Percentiles rank a stretch among this genome's conserved stretches.
Evolutionary conservation across 2,797 vertebrate species (phyloP).

Genomic region (Psittacula derbiana): DNA sequence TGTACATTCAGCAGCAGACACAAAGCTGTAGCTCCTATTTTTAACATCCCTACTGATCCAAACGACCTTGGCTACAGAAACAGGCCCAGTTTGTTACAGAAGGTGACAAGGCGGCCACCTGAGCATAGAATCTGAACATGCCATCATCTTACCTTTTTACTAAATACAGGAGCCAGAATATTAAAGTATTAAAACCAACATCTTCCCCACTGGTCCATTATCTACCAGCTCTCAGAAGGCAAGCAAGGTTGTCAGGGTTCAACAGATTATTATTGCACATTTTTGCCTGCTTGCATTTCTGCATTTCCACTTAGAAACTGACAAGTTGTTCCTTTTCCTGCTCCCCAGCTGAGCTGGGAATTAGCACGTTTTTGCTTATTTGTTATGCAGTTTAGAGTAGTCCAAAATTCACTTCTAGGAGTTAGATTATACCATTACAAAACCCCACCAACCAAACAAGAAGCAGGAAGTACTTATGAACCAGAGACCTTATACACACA

Average conservation of each 20-base stretch:
- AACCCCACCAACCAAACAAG: background rate
- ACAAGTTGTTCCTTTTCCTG: background rate
- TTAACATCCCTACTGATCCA: background rate
- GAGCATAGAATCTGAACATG: background rate
- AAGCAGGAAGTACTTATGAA: background rate
- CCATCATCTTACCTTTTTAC: background rate
- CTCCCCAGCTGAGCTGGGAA: background rate
- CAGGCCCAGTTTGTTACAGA: background rate
- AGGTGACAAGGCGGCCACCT: background rate
- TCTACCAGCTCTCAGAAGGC: background rate
- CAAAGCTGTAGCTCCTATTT: background rate
- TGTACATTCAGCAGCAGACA: background rate
- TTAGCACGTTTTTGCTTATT: background rate
- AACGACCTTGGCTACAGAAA: background rate
- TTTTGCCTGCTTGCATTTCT: background rate
- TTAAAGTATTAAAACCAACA: background rate
- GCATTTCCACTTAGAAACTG: background rate
- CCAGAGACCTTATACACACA: background rate
- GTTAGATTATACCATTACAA: background rate
- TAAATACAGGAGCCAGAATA: background rate
- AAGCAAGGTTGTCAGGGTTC: background rate
- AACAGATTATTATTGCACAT: background rate
- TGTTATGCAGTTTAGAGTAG: background rate
- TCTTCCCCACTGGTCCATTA: background rate
- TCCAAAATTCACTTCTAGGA: background rate